Conservation (phyloP, 92 coral and sea anemone species). For the Chrysogorgia sp. region DNA sequence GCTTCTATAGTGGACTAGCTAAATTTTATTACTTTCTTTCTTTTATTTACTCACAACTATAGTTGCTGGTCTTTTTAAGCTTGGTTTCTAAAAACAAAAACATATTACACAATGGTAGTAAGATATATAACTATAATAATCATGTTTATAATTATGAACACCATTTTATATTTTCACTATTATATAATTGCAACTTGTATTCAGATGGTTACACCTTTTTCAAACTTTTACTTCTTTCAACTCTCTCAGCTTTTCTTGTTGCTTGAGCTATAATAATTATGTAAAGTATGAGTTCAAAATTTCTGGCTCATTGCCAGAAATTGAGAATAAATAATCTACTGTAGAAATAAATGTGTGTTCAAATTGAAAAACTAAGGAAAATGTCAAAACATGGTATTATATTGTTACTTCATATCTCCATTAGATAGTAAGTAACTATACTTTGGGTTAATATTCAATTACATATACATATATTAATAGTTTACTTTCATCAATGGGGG, state of each 20-base stretch:
- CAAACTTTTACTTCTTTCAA: constrained; percentile 4
- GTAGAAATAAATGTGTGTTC: background rate
- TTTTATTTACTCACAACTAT: constrained; percentile 30
- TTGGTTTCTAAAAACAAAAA: constrained; percentile 27
- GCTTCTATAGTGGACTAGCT: too few species aligned
- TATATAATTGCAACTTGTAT: background rate
- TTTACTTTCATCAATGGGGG: too few species aligned
- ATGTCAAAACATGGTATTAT: too few species aligned
- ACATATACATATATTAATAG: too few species aligned
- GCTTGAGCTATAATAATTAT: constrained; percentile 2
- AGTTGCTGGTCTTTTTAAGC: constrained; percentile 37
- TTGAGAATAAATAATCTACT: background rate
- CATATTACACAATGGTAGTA: too few species aligned
- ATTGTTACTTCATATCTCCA: too few species aligned
- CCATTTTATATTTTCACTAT: background rate
- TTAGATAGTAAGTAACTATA: too few species aligned
- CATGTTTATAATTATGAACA: background rate
- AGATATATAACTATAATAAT: background rate
- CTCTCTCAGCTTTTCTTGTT: constrained; percentile 13
- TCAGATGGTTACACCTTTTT: constrained; percentile 1
- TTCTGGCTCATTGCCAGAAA: too few species aligned
- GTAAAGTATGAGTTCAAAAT: background rate
- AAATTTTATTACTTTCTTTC: background rate
- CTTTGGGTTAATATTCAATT: too few species aligned
- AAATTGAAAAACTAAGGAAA: background rate